Evolutionary conservation across 2,888 invertebrate genomes (phyloP), one percentile per base, ranked within the genome.

Genomic region (Chymomyza fuscimana): DNA sequence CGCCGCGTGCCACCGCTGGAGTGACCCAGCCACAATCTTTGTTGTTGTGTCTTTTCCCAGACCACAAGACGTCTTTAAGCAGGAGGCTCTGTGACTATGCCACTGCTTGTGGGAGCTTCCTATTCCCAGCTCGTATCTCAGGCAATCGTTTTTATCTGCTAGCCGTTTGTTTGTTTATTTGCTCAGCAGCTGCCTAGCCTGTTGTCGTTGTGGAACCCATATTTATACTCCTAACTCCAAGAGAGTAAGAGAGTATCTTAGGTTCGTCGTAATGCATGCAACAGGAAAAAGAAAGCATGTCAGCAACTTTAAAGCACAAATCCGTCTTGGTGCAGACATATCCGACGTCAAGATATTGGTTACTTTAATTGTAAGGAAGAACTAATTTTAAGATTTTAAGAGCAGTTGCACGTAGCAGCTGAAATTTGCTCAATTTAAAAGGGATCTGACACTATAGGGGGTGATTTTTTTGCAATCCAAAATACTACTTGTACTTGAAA

Each of bases 101-200:
- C 40, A 46, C 1, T 67, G 62, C 46, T 19, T 65, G 19, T 62
- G 50, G 59, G 50, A 69, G 36, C 52, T 56, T 52, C 67, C 60
- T 70, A 70, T 70, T 69, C 71, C 59, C 73, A 61, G 76, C 71
- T 66, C 66, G 63, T 72, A 75, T 79, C 67, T 72, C 69, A 61
- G 72, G 78, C 75, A 79, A 79, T 86, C 74, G 74, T 40, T 73
- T 81, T 80, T 82, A 86, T 86, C 79, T 74, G 64, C 62, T 51
- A 52, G 56, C 56, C 10, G 7, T 54, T 63, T 63, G 82, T 69
- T 70, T 75, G 73, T 67, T 79, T 72, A 72, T 66, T 69, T 63
- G 70, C 54, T 46, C 12, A 46, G 40, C 63, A 36, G 62, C 68
- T 29, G 54, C 16, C 22, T 40, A 15, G 51, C 25, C 36, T 16